phyloP scores from a whole-genome alignment of 2,113 vertebrate species.

The Nettapus auritus region DNA sequence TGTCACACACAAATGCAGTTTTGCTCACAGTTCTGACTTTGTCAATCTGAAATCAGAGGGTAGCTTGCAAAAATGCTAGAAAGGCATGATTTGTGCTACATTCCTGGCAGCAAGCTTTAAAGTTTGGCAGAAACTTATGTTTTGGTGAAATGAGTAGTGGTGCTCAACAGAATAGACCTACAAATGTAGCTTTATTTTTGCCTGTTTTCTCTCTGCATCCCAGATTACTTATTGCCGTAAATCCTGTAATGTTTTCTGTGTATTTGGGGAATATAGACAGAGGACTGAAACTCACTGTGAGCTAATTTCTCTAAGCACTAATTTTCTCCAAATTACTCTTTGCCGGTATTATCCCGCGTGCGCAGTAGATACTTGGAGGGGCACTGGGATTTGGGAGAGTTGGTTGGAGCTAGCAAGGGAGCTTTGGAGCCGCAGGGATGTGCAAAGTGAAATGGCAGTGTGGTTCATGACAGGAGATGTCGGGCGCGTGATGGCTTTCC shows the following conservation, averaged over 20 bases:
- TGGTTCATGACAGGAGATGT: neutral
- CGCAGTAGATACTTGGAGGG: neutral
- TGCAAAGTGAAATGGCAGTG: neutral
- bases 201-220: neutral
- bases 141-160: neutral
- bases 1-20: neutral
- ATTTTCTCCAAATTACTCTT: slow-evolving; percentile 1
- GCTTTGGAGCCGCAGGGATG: fast-evolving
- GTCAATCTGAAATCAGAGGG: slow-evolving; percentile 42
- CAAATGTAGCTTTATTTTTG: slow-evolving; percentile 9
- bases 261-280: slow-evolving; percentile 20
- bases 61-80: slow-evolving; percentile 50
- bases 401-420: neutral
- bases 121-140: slow-evolving; percentile 21
- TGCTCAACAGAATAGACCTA: slow-evolving; percentile 23
- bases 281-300: neutral
- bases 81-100: slow-evolving; percentile 21
- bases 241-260: neutral
- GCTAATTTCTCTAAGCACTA: neutral
- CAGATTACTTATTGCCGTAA: slow-evolving; percentile 4
- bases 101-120: slow-evolving; percentile 23
- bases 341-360: neutral
- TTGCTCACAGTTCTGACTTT: slow-evolving; percentile 43
- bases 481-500: neutral
- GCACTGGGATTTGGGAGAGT: neutral